Evolutionary conservation across 2,797 vertebrate species (phyloP).

Genomic region (Pachyuromys duprasi): DNA sequence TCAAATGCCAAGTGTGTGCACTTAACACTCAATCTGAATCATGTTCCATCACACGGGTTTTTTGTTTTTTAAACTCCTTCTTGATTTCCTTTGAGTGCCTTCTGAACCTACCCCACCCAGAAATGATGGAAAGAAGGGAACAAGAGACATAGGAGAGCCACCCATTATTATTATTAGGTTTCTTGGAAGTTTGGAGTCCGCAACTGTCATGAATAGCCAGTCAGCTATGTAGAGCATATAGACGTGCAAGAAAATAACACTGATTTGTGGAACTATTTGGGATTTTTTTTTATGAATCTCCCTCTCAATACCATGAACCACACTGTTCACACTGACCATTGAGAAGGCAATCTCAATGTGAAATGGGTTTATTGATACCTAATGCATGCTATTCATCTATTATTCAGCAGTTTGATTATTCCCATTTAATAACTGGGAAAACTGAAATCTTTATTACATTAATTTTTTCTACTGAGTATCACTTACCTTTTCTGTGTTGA

Average conservation of each 20-base stretch:
- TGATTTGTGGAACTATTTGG: not conserved
- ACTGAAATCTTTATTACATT: not conserved
- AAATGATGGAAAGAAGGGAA: not conserved
- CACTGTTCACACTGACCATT: not conserved
- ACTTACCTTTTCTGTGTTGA: not conserved
- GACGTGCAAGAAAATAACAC: conserved; percentile 15
- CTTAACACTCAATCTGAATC: not conserved
- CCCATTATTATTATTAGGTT: not conserved
- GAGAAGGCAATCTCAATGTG: not conserved
- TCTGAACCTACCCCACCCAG: not conserved
- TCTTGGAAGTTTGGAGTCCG: not conserved
- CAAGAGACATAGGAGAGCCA: not conserved
- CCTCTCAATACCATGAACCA: not conserved
- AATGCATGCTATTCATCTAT: not conserved
- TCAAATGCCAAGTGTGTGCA: not conserved
- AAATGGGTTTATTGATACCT: not conserved
- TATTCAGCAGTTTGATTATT: not conserved
- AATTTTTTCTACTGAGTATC: not conserved
- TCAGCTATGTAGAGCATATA: not conserved
- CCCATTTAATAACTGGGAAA: conserved; percentile 20
- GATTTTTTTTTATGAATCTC: not conserved
- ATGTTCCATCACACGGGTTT: not conserved
- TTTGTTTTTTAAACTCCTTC: not conserved
- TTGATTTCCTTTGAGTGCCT: conserved; percentile 17
- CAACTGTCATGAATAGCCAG: not conserved